phyloP scores from a whole-genome alignment of 2,113 vertebrate species.

The Sinosuthora webbiana region DNA sequence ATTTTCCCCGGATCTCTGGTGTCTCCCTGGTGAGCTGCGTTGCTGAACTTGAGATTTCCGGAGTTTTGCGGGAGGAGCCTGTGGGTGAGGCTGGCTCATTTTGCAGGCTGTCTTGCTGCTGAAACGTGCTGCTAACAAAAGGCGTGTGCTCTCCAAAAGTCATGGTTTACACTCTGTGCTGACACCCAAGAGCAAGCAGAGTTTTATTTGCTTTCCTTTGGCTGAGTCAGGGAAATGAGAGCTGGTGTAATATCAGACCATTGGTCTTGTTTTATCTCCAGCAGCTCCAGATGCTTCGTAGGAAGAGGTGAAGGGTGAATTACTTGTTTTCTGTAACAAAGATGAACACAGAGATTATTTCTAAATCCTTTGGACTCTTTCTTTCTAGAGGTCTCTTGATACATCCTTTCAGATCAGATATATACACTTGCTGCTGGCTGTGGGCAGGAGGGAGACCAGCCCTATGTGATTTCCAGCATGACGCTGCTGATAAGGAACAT shows the following conservation, averaged over 20 bases:
- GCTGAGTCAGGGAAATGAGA: background rate
- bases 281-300: background rate
- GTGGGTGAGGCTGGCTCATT: background rate
- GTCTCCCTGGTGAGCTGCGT: background rate
- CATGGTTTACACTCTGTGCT: background rate
- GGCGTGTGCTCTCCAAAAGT: background rate
- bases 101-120: background rate
- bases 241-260: background rate
- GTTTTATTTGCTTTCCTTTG: background rate
- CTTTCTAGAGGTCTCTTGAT: background rate
- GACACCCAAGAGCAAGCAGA: background rate
- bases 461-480: background rate
- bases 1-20: fast-evolving
- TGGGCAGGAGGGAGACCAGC: background rate
- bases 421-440: background rate
- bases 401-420: background rate
- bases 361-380: background rate
- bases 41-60: fast-evolving
- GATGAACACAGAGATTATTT: background rate
- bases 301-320: background rate
- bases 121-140: background rate
- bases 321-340: background rate
- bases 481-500: background rate
- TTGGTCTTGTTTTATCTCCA: background rate
- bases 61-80: background rate